Conservation (phyloP, 1,140 invertebrate species). For the Sinonovacula constricta region DNA sequence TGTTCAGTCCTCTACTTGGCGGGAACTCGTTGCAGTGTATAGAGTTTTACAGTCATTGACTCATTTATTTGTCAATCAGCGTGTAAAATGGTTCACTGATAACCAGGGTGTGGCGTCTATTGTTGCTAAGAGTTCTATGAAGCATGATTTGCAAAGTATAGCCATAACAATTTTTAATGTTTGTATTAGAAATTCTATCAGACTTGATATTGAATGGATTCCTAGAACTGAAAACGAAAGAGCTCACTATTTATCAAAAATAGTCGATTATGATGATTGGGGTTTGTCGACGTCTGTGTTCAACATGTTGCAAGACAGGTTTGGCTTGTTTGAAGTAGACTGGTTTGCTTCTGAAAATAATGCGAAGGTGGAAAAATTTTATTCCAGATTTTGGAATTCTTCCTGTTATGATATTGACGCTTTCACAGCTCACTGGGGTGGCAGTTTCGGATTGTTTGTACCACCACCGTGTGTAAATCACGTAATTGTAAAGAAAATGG, state of each 20-base stretch:
- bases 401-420: background rate
- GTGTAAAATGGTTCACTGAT: conserved; percentile 11
- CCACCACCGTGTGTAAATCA: background rate
- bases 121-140: conserved; percentile 13
- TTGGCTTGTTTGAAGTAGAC: background rate
- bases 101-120: conserved; percentile 1
- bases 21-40: background rate
- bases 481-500: background rate
- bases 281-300: background rate
- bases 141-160: conserved; percentile 5
- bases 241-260: conserved; percentile 22
- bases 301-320: background rate
- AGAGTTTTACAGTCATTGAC: background rate
- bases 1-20: background rate
- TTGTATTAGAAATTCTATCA: background rate
- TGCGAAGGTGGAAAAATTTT: background rate
- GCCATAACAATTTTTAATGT: background rate
- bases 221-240: conserved; percentile 1
- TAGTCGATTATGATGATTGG: conserved; percentile 15
- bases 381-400: conserved; percentile 9
- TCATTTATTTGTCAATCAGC: background rate
- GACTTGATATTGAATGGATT: conserved; percentile 10
- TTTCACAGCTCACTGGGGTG: background rate
- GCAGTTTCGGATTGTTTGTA: conserved; percentile 3
- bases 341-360: conserved; percentile 3